Base-by-base conservation (phyloP, 2,113 vertebrate genomes). In the Hipposideros armiger region DNA sequence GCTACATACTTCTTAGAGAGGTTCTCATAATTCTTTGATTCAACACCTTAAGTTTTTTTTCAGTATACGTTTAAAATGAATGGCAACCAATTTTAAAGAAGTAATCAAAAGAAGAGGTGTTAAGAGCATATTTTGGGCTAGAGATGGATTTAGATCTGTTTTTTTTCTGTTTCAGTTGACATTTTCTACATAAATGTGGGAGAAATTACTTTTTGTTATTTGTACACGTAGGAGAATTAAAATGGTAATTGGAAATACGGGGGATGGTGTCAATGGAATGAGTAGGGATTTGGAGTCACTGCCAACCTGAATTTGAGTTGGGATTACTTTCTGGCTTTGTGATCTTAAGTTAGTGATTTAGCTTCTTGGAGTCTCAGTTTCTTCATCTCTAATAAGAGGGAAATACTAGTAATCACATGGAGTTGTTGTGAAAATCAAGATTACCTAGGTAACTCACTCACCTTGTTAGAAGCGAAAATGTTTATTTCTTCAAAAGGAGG, bases 1-100 rank as follows among this genome's bases (percentile, higher is more conserved):
- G 91, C 82, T 95, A 91, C 97, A 89, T 97, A 97, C 96, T 95
- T 97, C 92, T 98, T 82, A 98, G 97, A 73, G 64, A 69, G 15
- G 26, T 72, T 85, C 78, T 52, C 90, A 70, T 72, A 40, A 95
- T 90, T 74, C 19, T 97, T 92, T 92, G 62, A 94, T 67, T 96
- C 64, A 96, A 67, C 26, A 73, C 28, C 47, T 36, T 81, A 52
- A 83, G 28, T 11, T 36, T 52, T 76, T 76, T 64, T 60, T 28
- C 77, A 77, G n/a, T 81, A 36, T 80, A 40, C 24, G 67, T 87
- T 86, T 76, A 52, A 82, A 90, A 92, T 81, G 11, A 87, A 69
- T 87, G 70, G 81, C 47, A 94, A 94, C 62, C 17, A 22, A n/a
- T 45, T 96, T 84, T 47, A 94, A 87, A 87, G 58, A 92, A 54